Evolutionary conservation across 2,113 vertebrate species (phyloP), one percentile per base, ranked within the genome.

Genomic region (Nycticryphes semicollaris): DNA sequence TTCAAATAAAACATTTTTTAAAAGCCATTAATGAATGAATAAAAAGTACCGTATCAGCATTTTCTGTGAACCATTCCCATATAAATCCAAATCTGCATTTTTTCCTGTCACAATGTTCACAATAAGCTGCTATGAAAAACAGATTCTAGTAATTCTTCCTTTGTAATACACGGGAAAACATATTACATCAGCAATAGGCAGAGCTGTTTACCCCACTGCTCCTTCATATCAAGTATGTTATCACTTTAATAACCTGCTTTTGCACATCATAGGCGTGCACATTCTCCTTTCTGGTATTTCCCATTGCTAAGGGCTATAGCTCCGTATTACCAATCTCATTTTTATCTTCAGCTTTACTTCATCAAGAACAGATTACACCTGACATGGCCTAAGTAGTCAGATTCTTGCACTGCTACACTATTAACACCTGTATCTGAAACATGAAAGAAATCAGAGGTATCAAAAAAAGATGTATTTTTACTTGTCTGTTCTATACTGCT

Each of bases 271-370:
- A 86, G 64, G 62, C 27, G 22, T 20, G 30, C 12, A 63, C 28
- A n/a, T 35, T 74, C 64, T 64, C 73, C 43, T 94, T 70, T 54
- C 45, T 2, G 0, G 10, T 24, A 51, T 23, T 67, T 90, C 68
- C 41, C 39, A 75, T 45, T 88, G 45, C 74, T 63, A 27, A 20
- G 10, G 41, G 14, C 87, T 84, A 33, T 30, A 79, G 78, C 67
- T 19, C 30, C 53, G 31, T 7, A 69, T 68, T 72, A 63, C 72
- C 15, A 76, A 59, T 28, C 73, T 23, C 9, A 11, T 51, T 94
- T 94, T 95, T 91, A 48, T 80, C 54, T 64, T 90, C 41, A 9
- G 6, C 60, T 59, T 90, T 93, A 94, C 41, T 77, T 92, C 76
- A 84, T 86, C 64, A 92, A 68, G 78, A 87, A 87, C 50, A 63